These are phyloP conservation scores for Platygyra sinensis DNA, from an alignment of 64 coral and sea anemone genomes.

Conservation along the genomic window DNA sequence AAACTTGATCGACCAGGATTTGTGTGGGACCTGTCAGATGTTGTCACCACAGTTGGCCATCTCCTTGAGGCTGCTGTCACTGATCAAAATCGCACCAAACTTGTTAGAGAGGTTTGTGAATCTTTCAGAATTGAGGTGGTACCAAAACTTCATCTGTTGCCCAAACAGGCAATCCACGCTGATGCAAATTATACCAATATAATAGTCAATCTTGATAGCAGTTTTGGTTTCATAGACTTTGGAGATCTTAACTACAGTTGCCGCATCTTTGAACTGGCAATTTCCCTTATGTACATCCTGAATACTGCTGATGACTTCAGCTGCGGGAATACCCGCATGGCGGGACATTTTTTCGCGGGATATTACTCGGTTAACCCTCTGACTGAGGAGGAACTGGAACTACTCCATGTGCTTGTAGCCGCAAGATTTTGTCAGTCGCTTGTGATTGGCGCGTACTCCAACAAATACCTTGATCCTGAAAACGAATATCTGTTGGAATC, in stretches of 20 bases:
- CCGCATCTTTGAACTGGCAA: constrained; percentile 54
- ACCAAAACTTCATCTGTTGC: constrained; percentile 26
- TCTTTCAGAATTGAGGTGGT: constrained; percentile 25
- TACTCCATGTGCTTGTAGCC: constrained; percentile 37
- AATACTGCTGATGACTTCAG: constrained; percentile 25
- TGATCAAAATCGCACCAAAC: constrained; percentile 1
- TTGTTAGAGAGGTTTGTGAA: constrained; percentile 48
- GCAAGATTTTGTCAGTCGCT: constrained; percentile 58
- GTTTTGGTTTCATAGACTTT: constrained; percentile 63
- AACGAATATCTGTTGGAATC: constrained; percentile 54
- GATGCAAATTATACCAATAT: constrained; percentile 66
- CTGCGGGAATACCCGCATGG: constrained; percentile 23
- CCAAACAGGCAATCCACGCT: constrained; percentile 61
- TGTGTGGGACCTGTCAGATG: not conserved
- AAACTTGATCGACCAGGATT: not conserved
- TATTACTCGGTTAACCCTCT: constrained; percentile 59
- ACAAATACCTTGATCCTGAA: not conserved
- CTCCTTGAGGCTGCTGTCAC: constrained; percentile 28
- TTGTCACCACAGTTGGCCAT: not conserved
- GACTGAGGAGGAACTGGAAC: constrained; percentile 39
- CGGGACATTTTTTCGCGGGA: constrained; percentile 65
- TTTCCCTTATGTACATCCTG: constrained; percentile 43
- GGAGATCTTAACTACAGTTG: constrained; percentile 43
- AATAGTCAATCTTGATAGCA: not conserved
- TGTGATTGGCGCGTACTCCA: constrained; percentile 26